These are phyloP conservation scores for Clarias laeviceps DNA, from an alignment of 2,797 vertebrate genomes.

Conservation along the genomic window DNA sequence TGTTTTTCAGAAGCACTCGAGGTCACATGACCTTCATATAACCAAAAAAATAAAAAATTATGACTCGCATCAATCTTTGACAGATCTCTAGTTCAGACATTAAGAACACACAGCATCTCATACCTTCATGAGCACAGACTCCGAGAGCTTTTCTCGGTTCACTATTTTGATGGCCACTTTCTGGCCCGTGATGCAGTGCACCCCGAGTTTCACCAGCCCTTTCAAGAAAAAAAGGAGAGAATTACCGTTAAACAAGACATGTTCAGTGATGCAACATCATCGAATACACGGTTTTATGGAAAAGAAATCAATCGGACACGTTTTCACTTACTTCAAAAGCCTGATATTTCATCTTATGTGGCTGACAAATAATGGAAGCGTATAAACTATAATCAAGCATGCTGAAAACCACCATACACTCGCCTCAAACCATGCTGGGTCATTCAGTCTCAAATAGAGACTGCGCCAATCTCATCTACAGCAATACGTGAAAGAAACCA, in stretches of 20 bases:
- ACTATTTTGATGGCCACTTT: conserved; percentile 97
- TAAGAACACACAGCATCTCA: conserved; percentile 17
- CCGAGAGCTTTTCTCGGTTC: conserved; percentile 92
- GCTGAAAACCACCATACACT: background rate
- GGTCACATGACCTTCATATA: background rate
- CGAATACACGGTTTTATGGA: background rate
- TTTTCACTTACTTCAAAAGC: background rate
- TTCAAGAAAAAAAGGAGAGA: background rate
- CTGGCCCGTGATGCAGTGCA: conserved; percentile 91
- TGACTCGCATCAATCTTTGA: background rate
- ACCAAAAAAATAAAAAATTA: background rate
- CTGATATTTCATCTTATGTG: background rate
- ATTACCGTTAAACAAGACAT: background rate
- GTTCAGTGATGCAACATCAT: background rate
- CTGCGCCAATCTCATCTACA: too few species aligned
- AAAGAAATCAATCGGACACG: background rate
- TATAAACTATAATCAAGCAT: background rate
- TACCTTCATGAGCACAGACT: conserved; percentile 95
- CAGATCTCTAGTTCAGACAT: background rate
- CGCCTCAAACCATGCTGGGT: background rate
- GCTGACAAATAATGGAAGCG: background rate
- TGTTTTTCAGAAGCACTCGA: background rate
- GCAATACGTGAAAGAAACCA: background rate
- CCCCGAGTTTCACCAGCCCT: conserved; percentile 91
- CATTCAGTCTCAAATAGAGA: background rate